Evolutionary conservation across 2,797 vertebrate genomes (phyloP).

Genomic region (Natrix natrix): DNA sequence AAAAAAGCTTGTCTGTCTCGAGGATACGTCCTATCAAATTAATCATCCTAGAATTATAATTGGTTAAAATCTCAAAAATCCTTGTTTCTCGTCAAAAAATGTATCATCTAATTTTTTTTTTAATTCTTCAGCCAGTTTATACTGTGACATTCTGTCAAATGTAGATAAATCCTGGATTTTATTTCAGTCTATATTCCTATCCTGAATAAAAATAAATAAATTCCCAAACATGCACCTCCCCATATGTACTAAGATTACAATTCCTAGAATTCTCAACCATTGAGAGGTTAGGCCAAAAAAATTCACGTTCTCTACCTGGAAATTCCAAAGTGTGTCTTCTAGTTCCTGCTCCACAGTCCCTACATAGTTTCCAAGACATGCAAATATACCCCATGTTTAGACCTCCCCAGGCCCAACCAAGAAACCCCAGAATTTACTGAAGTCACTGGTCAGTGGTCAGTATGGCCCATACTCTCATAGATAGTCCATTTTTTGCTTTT

Average conservation of each 20-base stretch:
- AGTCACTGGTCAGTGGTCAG: not conserved
- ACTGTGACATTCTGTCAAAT: not conserved
- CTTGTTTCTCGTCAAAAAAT: not conserved
- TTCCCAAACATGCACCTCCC: not conserved
- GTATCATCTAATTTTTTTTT: not conserved
- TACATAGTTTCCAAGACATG: not conserved
- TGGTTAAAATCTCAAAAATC: not conserved
- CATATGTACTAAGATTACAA: not conserved
- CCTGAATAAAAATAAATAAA: not conserved
- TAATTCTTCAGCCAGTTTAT: not conserved
- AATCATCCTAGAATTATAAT: not conserved
- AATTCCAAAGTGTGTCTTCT: not conserved
- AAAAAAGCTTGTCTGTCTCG: not conserved
- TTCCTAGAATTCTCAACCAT: not conserved
- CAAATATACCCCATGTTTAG: not conserved
- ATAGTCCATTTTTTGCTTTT: conserved; percentile 21
- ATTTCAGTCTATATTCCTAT: not conserved
- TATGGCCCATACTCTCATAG: not conserved
- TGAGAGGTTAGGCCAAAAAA: not conserved
- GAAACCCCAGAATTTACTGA: conserved; percentile 12
- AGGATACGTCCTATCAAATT: not conserved
- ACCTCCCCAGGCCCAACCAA: not conserved
- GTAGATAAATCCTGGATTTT: not conserved
- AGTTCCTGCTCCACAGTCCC: not conserved
- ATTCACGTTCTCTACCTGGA: not conserved